Conservation (phyloP, 2,888 invertebrate genomes). For the Myathropa florea region DNA sequence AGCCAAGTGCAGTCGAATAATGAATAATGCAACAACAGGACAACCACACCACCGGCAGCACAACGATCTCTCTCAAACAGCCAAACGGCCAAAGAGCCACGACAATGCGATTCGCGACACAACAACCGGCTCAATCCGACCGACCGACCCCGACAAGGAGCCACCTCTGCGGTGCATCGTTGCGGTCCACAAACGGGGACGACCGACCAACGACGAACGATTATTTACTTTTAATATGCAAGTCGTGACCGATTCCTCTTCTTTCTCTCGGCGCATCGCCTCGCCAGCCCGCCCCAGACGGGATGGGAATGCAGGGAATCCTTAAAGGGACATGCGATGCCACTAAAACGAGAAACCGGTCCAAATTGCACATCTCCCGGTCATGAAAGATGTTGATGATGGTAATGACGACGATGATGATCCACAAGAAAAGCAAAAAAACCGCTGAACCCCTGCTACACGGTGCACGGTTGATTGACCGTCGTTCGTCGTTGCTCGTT, state of each 20-base stretch:
- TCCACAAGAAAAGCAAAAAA: neutral
- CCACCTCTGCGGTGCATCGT: conserved; percentile 17
- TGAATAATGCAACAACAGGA: conserved; percentile 58
- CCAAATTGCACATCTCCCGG: conserved; percentile 47
- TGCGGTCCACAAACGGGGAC: conserved; percentile 40
- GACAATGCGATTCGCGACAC: conserved; percentile 59
- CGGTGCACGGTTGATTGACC: conserved; percentile 55
- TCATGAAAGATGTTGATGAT: conserved; percentile 36
- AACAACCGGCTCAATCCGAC: conserved; percentile 32
- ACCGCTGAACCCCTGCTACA: neutral
- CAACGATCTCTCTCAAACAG: neutral
- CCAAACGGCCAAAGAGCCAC: neutral
- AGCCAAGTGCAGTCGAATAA: conserved; percentile 42
- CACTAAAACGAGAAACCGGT: conserved; percentile 26
- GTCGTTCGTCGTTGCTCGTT: neutral
- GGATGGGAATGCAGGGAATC: conserved; percentile 22
- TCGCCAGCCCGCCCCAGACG: neutral
- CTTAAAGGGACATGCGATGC: conserved; percentile 41
- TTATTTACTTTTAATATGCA: conserved; percentile 70
- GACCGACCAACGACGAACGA: conserved; percentile 10
- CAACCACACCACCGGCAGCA: neutral
- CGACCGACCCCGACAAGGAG: conserved; percentile 27
- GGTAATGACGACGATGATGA: conserved; percentile 50
- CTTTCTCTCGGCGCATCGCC: neutral
- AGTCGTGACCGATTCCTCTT: conserved; percentile 65